Base-by-base conservation (phyloP, 2,888 invertebrate species). In the Lasius platythorax region DNA sequence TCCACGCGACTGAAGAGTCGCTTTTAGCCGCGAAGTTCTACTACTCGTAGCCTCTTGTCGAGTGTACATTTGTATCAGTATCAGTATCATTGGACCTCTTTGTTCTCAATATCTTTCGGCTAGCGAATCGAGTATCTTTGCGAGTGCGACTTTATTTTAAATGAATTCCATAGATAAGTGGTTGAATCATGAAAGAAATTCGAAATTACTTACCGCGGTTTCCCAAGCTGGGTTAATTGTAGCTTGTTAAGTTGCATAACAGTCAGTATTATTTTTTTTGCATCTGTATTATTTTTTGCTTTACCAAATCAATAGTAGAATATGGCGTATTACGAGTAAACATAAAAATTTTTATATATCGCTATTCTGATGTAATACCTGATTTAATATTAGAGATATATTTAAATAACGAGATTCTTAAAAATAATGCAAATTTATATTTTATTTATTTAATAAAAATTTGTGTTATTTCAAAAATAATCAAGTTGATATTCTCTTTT, bases 1-100 rank as follows among this genome's bases (percentile, higher is more conserved):
- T 93, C 93, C 91, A 93, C 91, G 33, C 89, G 88, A 92, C 91
- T 89, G 90, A 90, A 93, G 93, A 92, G 92, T 92, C 92, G 91
- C 91, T 92, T 58, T 23, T 90, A 85, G 61, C 87, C 79, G 82
- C 85, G 50, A 67, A 75, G 76, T 86, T 70, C 82, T 85, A 75
- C 84, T 85, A 75, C 67, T 76, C n/a, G 46, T 64, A 23, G 18
- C 53, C 76, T 82, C 79, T 81, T 83, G 74, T 82, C 83, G 79
- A 79, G 82, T 79, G 78, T 78, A 87, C 79, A 85, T 86, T 87
- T 81, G 64, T 72, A n/a, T 83, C 73, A 53, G 78, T 76, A 72
- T 37, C 5, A 50, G 18, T 43, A 58, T 84, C 64, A 63, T 64
- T 83, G 72, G 73, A 70, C 63, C 81, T 84, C 86, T 86, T 85